A percentile compares a stretch with the other conserved stretches of the same genome.
These are phyloP conservation scores for Wiebesia pumilae DNA, from an alignment of 1,140 invertebrate species.

Conservation along the genomic window DNA sequence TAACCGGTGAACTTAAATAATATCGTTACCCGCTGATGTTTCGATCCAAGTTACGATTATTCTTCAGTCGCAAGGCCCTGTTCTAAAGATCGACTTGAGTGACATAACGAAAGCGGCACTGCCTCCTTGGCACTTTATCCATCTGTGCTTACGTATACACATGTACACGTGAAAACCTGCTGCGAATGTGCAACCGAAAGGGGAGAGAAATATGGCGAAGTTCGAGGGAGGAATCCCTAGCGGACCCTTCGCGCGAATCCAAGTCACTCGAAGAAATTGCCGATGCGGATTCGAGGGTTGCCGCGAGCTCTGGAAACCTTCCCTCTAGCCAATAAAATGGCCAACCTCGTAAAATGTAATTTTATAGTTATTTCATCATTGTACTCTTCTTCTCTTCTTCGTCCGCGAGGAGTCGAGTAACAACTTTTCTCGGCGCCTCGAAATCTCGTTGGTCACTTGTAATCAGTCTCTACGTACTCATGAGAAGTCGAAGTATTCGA, in stretches of 20 bases:
- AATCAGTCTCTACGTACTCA: neutral
- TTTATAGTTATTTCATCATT: constrained; percentile 66
- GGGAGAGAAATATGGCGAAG: constrained; percentile 7
- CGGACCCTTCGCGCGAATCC: constrained; percentile 37
- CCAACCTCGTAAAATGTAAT: constrained; percentile 61
- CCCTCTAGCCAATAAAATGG: constrained; percentile 59
- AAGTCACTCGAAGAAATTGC: constrained; percentile 47
- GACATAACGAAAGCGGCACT: neutral
- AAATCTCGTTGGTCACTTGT: constrained; percentile 3
- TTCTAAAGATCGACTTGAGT: neutral
- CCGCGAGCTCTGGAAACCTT: constrained; percentile 46
- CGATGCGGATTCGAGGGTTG: constrained; percentile 49
- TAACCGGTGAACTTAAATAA: neutral
- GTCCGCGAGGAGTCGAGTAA: neutral
- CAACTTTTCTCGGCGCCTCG: neutral
- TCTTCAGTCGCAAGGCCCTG: neutral
- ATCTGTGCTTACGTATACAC: neutral
- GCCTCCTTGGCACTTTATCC: neutral
- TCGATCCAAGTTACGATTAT: neutral
- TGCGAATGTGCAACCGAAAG: constrained; percentile 9
- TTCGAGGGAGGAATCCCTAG: constrained; percentile 19
- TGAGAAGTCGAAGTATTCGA: neutral
- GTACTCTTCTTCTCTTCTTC: constrained; percentile 28
- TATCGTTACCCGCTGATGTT: neutral
- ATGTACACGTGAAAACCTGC: neutral